A percentile compares a stretch with the other conserved stretches of the same genome.
phyloP scores from a whole-genome alignment of 2,113 vertebrate species.

The Hiodon tergisus region DNA sequence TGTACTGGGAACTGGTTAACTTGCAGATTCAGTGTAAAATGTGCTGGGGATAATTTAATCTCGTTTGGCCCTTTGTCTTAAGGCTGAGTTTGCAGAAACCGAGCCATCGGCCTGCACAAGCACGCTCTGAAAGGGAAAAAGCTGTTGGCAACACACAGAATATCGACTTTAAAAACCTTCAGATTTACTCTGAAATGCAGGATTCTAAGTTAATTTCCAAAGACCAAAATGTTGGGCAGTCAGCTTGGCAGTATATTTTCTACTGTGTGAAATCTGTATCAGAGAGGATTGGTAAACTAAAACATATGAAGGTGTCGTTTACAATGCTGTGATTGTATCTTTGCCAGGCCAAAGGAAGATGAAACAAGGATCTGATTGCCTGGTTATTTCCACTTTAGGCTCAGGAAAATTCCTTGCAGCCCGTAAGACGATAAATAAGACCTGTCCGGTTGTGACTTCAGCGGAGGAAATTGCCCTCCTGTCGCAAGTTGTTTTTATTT shows the following conservation, averaged over 20 bases:
- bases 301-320: slow-evolving; percentile 10
- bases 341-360: background rate
- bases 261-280: background rate
- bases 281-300: slow-evolving; percentile 16
- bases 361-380: slow-evolving; percentile 1
- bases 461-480: slow-evolving; percentile 2
- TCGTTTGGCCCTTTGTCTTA: background rate
- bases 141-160: background rate
- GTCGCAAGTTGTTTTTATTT: too few species aligned
- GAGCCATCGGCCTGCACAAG: background rate
- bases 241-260: slow-evolving; percentile 11
- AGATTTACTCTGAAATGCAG: background rate
- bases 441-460: slow-evolving; percentile 13
- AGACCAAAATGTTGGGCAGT: background rate
- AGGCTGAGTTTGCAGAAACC: background rate
- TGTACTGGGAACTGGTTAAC: background rate
- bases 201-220: background rate
- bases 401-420: background rate
- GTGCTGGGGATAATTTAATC: background rate
- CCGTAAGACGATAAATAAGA: slow-evolving; percentile 19
- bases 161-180: background rate
- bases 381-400: background rate
- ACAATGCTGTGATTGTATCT: slow-evolving; percentile 11
- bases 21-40: background rate
- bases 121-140: slow-evolving; percentile 2